Percentiles rank a stretch among this genome's conserved stretches.
Conservation (phyloP, 2,888 invertebrate genomes). For the Brachyptera putata region DNA sequence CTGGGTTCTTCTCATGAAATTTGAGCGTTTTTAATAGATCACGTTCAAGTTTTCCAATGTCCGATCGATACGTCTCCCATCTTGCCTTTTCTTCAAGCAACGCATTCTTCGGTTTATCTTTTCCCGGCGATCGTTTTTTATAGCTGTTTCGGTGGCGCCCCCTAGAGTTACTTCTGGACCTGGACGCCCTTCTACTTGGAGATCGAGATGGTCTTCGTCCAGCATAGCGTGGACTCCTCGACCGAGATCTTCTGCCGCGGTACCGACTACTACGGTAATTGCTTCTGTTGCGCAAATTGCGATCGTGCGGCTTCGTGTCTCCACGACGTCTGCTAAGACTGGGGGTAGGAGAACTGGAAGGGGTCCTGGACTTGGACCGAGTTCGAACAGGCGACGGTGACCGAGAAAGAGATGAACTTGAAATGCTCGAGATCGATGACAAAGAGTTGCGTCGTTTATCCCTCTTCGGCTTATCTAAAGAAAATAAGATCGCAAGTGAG, state of each 20-base stretch:
- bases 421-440: conserved; percentile 45
- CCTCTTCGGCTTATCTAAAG: conserved; percentile 35
- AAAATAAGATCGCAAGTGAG: no score
- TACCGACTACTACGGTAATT: conserved; percentile 33
- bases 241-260: conserved; percentile 3
- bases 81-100: conserved; percentile 42
- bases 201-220: no score
- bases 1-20: conserved; percentile 78
- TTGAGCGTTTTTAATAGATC: conserved; percentile 49
- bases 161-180: conserved; percentile 14
- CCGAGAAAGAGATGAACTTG: conserved; percentile 38
- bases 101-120: conserved; percentile 23
- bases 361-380: conserved; percentile 26
- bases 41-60: conserved; percentile 46
- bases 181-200: neutral
- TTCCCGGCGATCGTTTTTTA: conserved; percentile 1
- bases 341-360: conserved; percentile 24
- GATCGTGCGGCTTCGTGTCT: conserved; percentile 17
- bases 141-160: conserved; percentile 8
- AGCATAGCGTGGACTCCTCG: conserved; percentile 2
- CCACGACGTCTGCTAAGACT: conserved; percentile 16
- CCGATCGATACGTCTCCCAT: conserved; percentile 55
- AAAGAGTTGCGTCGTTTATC: conserved; percentile 46
- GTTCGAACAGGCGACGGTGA: conserved; percentile 14
- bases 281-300: neutral